These are phyloP conservation scores for Callithrix jacchus DNA, from an alignment of 2,113 vertebrate species.

Conservation along the genomic window DNA sequence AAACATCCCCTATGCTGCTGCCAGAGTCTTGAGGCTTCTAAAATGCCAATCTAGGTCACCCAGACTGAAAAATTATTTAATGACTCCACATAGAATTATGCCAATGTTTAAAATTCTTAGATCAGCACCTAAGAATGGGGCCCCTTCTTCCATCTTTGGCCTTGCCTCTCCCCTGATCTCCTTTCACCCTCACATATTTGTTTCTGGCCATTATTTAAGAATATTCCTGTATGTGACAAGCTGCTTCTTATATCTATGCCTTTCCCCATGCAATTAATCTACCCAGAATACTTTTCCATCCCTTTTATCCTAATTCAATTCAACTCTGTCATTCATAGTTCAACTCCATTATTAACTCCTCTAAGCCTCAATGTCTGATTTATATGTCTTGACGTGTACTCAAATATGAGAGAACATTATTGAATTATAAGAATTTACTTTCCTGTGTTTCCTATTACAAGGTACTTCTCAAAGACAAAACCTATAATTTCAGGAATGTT, in stretches of 20 bases:
- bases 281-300: neutral
- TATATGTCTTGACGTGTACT: neutral
- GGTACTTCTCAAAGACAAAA: neutral
- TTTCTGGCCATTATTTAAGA: neutral
- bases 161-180: neutral
- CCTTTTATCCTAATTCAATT: neutral
- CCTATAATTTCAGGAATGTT: neutral
- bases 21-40: neutral
- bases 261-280: neutral
- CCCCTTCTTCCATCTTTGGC: neutral
- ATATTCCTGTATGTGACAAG: neutral
- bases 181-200: neutral
- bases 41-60: neutral
- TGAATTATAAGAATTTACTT: neutral
- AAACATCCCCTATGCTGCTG: neutral
- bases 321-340: constrained; percentile 38
- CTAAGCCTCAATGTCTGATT: neutral
- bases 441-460: neutral
- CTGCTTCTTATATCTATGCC: neutral
- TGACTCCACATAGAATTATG: neutral
- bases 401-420: neutral
- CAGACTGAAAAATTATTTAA: neutral
- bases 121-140: neutral
- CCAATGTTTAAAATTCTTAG: neutral
- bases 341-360: neutral